Evolutionary conservation across 2,888 invertebrate species (phyloP).

Genomic region (Sipha maydis): DNA sequence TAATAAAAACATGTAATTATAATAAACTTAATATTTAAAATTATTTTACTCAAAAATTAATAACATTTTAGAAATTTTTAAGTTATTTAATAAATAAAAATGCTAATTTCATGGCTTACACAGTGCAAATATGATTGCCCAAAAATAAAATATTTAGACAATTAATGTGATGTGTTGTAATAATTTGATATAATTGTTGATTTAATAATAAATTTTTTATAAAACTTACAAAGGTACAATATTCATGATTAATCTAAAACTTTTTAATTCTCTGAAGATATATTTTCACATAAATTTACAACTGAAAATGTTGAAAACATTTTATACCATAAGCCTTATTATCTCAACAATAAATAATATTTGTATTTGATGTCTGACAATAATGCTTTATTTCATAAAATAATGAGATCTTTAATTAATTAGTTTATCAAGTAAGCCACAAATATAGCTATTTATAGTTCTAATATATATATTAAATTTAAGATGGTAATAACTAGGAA

Average conservation of each 20-base stretch:
- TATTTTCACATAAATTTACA: background rate
- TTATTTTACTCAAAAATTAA: background rate
- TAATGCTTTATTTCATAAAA: background rate
- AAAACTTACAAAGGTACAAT: too few relatives aligned
- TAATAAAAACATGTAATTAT: background rate
- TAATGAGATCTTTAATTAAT: background rate
- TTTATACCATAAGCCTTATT: background rate
- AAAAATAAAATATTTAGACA: background rate
- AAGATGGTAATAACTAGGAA: background rate
- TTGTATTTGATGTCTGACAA: background rate
- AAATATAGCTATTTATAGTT: background rate
- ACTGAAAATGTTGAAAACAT: background rate
- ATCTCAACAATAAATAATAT: background rate
- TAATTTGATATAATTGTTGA: too few relatives aligned
- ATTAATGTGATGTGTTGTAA: background rate
- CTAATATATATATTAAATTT: background rate
- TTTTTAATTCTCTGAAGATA: background rate
- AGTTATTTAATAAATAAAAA: background rate
- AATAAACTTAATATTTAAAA: background rate
- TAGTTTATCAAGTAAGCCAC: background rate
- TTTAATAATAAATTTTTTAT: too few relatives aligned
- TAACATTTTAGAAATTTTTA: conserved; percentile 5
- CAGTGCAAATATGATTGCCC: background rate
- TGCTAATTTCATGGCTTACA: background rate
- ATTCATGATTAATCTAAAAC: too few relatives aligned